Conservation (phyloP, 2,113 vertebrate species). For the Hyperopisus bebe region DNA sequence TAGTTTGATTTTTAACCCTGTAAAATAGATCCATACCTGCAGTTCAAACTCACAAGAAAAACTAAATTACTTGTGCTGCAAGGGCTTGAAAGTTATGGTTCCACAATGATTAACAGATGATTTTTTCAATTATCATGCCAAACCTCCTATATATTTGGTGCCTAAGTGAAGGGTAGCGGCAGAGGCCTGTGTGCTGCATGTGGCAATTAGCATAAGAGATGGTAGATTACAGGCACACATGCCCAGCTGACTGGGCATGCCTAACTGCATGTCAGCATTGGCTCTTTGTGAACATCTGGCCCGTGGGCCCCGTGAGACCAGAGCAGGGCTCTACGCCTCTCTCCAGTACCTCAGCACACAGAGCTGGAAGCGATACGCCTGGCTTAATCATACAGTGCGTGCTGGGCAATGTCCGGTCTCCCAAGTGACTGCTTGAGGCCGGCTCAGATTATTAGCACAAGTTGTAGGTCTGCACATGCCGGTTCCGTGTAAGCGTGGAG, state of each 20-base stretch:
- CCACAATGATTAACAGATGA: background rate
- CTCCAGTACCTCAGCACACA: background rate
- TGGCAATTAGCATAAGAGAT: background rate
- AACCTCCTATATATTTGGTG: background rate
- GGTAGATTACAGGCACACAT: background rate
- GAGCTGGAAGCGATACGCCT: background rate
- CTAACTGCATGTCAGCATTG: background rate
- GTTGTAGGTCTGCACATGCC: background rate
- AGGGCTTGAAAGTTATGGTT: background rate
- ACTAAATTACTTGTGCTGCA: background rate
- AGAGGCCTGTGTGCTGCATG: background rate
- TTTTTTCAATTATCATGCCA: background rate
- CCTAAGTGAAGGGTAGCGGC: background rate
- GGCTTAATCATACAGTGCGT: background rate
- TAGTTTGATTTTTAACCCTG: background rate
- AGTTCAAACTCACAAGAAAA: background rate
- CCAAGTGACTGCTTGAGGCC: background rate
- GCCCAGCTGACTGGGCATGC: background rate
- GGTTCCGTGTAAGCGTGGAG: background rate
- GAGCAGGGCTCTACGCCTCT: background rate
- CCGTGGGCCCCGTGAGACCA: background rate
- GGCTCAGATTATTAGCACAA: background rate
- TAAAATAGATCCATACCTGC: background rate
- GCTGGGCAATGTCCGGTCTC: background rate
- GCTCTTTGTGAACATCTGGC: background rate